Base-by-base conservation (phyloP, 1,140 invertebrate species). In the Drosophila auraria region DNA sequence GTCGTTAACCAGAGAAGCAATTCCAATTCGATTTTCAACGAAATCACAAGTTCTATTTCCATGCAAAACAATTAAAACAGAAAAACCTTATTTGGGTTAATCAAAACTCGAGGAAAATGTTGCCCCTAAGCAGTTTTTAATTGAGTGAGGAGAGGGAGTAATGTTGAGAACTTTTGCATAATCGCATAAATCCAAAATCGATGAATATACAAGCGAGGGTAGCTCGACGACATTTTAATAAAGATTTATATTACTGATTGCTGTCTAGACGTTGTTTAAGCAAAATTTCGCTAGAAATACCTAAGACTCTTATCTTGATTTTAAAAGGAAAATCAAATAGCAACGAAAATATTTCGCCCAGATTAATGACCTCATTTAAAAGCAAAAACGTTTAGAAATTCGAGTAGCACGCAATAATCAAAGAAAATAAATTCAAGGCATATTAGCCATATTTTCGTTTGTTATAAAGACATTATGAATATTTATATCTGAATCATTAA, bases 71-170 rank as follows among this genome's bases (percentile, higher is more conserved):
- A 47, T 53, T 15, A 56, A 45, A 65, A 45, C 53, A 49, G 20
- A 53, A 17, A 51, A 40, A 38, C 11, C 15, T 23, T 62, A 65
- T 65, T 69, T 45, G 63, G 50, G 40, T 68, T 71, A 51, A 69
- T 71, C 50, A 71, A 71, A 56, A 38, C 40, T 27, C 14, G 8
- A 56, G 17, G 25, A 14, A 62, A 65, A 69, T 54, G 40, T 27
- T 14, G 49, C 63, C 62, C 50, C 65, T 71, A 71, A 71, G 68
- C 68, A 71, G 8, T 56, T 71, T 59, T 72, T 60, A 73, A 73
- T 72, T 72, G 53, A 17, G 2, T 1, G 15, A 5, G 44, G 17
- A n/a, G 51, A 20, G 23, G 65, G 58, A 65, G 63, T 62, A n/a
- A 27, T 49, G 65, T 59, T 20, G 27, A 38, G 23, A 36, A 51